phyloP scores from a whole-genome alignment of 2,888 invertebrate species.

The Plebejus melissa region DNA sequence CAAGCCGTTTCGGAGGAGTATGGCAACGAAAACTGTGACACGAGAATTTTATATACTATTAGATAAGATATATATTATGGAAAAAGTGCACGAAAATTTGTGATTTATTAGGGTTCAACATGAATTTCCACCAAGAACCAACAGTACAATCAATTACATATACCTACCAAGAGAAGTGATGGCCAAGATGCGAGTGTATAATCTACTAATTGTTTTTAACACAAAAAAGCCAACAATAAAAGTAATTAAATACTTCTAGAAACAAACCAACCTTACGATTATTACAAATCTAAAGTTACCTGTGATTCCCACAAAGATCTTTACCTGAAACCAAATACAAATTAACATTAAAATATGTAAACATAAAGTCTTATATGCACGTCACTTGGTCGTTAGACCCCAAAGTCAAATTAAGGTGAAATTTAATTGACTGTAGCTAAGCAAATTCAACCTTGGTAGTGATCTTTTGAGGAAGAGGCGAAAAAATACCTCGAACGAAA shows the following conservation, averaged over 20 bases:
- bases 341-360: neutral
- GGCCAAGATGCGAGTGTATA: neutral
- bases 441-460: constrained; percentile 1
- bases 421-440: neutral
- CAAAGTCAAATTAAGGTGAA: constrained; percentile 15
- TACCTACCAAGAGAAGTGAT: neutral
- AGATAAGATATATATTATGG: too few species aligned
- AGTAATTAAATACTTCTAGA: neutral
- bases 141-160: too few species aligned
- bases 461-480: neutral
- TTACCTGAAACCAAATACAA: constrained; percentile 17
- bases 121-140: too few species aligned
- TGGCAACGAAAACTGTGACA: too few species aligned
- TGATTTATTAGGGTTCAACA: too few species aligned
- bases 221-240: neutral
- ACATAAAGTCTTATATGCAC: neutral
- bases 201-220: neutral
- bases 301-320: neutral
- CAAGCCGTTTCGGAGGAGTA: too few species aligned
- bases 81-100: too few species aligned
- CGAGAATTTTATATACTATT: too few species aligned
- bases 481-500: neutral
- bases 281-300: neutral
- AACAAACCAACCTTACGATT: neutral
- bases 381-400: neutral